Percentiles rank a stretch among this genome's conserved stretches.
Conservation (phyloP, 2,113 vertebrate genomes). For the Crotalus tigris region DNA sequence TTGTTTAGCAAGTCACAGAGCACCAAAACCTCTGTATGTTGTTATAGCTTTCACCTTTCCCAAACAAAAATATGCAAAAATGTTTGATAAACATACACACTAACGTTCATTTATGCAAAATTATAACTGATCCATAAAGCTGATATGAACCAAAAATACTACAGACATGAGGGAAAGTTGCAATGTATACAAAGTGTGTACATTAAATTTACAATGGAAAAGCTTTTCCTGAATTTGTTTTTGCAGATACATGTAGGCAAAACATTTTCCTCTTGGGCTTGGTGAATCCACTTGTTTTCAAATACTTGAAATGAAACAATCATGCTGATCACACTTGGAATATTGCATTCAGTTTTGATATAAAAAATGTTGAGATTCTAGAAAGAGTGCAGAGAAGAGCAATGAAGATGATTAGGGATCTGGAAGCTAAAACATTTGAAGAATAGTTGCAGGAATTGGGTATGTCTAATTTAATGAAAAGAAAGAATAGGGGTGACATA, state of each 20-base stretch:
- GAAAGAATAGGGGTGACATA: too few species aligned
- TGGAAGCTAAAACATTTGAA: too few species aligned
- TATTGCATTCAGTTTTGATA: too few species aligned
- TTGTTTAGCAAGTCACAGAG: background rate
- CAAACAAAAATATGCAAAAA: background rate
- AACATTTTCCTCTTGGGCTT: background rate
- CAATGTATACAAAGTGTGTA: background rate
- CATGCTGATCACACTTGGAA: background rate
- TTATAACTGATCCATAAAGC: background rate
- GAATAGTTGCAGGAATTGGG: too few species aligned
- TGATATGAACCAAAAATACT: background rate
- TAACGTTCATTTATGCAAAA: background rate
- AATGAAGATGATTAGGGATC: too few species aligned
- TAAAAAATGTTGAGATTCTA: too few species aligned
- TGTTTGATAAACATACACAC: background rate
- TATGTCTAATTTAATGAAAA: too few species aligned
- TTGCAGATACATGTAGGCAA: slow-evolving; percentile 9
- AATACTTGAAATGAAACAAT: slow-evolving; percentile 25
- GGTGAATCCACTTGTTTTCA: background rate
- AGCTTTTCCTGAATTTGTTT: background rate
- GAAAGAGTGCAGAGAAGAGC: too few species aligned
- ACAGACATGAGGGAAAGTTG: background rate
- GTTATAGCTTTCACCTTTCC: background rate
- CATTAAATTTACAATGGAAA: background rate
- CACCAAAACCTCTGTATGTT: background rate